These are phyloP conservation scores for Drosophila nigritarsus DNA, from an alignment of 2,888 invertebrate species.

Conservation along the genomic window DNA sequence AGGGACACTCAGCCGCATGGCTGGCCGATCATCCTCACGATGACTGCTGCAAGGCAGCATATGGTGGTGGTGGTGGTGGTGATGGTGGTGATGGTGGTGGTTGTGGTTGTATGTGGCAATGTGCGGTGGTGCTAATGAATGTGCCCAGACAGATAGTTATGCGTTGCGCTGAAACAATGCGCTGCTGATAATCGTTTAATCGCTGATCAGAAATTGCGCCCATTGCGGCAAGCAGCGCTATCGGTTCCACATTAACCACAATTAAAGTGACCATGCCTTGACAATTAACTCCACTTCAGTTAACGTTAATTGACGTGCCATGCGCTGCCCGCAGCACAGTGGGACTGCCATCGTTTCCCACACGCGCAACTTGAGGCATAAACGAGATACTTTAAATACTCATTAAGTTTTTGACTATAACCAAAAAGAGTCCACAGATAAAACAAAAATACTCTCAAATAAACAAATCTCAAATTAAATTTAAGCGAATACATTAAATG, in stretches of 20 bases:
- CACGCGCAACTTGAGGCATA: too few relatives aligned
- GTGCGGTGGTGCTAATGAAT: constrained; percentile 34
- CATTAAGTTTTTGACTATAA: neutral
- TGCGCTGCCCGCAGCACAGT: constrained; percentile 40
- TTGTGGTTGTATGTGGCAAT: neutral
- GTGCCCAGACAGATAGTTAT: constrained; percentile 14
- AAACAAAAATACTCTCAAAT: neutral
- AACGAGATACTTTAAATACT: neutral
- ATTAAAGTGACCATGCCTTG: constrained; percentile 64
- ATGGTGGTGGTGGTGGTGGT: constrained; percentile 43
- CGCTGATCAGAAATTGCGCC: constrained; percentile 60
- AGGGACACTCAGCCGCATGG: constrained; percentile 52
- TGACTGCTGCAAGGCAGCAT: constrained; percentile 41
- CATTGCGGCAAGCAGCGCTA: constrained; percentile 52
- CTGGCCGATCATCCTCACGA: constrained; percentile 29
- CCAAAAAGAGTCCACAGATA: neutral
- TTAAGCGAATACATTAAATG: neutral
- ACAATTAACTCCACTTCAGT: constrained; percentile 74
- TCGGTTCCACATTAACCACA: constrained; percentile 72
- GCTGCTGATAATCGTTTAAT: constrained; percentile 67
- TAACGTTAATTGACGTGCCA: constrained; percentile 63
- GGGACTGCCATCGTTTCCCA: constrained; percentile 3
- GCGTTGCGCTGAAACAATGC: constrained; percentile 24
- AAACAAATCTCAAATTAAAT: too few relatives aligned
- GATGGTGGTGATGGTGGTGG: neutral